Base-by-base conservation (phyloP, 2,797 vertebrate species). In the Cygnus olor region DNA sequence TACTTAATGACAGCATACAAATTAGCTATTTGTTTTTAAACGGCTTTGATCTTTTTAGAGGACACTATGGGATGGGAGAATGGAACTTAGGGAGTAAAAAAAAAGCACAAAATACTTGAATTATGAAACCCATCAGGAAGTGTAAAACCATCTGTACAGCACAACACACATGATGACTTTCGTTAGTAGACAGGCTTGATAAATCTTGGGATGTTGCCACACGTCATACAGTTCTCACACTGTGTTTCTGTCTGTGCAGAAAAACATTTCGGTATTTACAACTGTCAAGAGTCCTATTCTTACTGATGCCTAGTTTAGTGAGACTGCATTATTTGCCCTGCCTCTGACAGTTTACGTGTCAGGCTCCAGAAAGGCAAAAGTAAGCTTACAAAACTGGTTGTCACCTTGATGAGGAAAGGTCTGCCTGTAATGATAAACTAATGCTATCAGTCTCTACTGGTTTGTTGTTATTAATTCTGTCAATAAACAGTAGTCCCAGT, bases 311-410 rank as follows among this genome's bases (percentile, higher is more conserved):
- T 94, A 14, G 90, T 94, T 96, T 91, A 96, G 96, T 85, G 88
- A 97, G 94, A 92, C 96, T 88, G 90, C 88, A 96, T 96, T 95
- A 97, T 97, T 97, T 97, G 96, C 90, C 88, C 92, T 90, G 90
- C 74, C 93, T 96, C 85, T 96, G 95, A 97, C 97, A 98, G 98
- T 97, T 97, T 98, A 91, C 96, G 93, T 96, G 95, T 94, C 94
- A 93, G 96, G 94, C 96, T 97, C 92, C 76, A 76, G 96, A 97
- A 88, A 94, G 95, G 93, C 95, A 97, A 96, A 71, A 90, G 95
- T 86, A 96, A 97, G 96, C 97, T 97, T 97, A 97, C 79, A 97
- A 96, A 97, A 97, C 96, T 96, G 90, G 71, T 93, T 97, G 94
- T 96, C 97, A 95, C 92, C 97, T 96, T 97, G 94, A 95, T 83